Base-by-base conservation (phyloP, 2,888 invertebrate genomes). In the Cheilosia urbana region DNA sequence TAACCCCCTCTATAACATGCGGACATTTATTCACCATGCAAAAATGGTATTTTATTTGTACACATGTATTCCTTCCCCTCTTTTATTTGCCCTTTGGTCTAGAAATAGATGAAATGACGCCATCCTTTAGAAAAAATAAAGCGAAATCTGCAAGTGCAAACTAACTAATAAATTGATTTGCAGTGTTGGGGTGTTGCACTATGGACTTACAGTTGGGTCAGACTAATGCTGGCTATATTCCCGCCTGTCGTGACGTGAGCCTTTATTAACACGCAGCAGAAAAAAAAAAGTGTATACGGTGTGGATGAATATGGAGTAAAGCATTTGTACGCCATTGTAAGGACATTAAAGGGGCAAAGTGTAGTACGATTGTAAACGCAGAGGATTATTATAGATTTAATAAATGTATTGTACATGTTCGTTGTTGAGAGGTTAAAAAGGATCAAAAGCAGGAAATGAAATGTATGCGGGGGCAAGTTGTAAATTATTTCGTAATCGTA, bases 141-240 rank as follows among this genome's bases (percentile, higher is more conserved):
- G 40, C 2, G 45, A 49, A 47, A 24, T 49, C n/a, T 69, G 62
- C 58, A 69, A 62, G 75, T 69, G 69, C 68, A 77, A 68, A 77
- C 69, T 76, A 68, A 69, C 77, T 76, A 77, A 77, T 77, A 77
- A 77, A 77, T 77, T 77, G 77, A 69, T 77, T 77, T 77, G 77
- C 76, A 45, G 53, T 49, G 24, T 63, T 9, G 51, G 53, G 62
- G 13, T 37, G 37, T 37, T 24, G n/a, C 21, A 24, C 49, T 4
- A 47, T 6, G 9, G 45, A 45, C 47, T 68, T 53, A 27, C 19
- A 27, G 71, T n/a, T 57, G 57, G 34, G 13, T 15, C 19, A 24
- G 24, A 11, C 47, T 34, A 34, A 55, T 47, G 34, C 49, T 49
- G 15, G 37, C 24, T 24, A 24, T 24, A 24, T 4, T 24, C 24